Evolutionary conservation across 2,888 invertebrate genomes (phyloP).

Genomic region (Onthophagus sagittarius): DNA sequence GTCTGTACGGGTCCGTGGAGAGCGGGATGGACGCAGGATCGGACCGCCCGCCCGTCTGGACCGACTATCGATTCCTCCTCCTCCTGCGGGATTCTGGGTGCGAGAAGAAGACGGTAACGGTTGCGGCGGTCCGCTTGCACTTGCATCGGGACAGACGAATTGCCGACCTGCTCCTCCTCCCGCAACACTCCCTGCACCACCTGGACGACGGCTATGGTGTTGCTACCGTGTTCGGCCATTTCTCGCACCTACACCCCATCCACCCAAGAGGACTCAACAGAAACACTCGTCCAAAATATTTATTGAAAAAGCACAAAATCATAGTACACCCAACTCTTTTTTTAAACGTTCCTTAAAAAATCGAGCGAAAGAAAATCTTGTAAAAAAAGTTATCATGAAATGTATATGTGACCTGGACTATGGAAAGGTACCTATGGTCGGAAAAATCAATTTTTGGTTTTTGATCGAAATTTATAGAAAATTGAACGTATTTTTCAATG

Average conservation of each 20-base stretch:
- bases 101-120: conserved; percentile 18
- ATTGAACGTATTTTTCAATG: no score
- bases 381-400: no score
- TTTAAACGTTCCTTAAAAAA: no score
- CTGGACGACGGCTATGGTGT: not conserved
- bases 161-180: conserved; percentile 9
- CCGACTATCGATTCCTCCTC: conserved; percentile 21
- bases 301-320: no score
- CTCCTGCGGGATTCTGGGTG: conserved; percentile 18
- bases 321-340: no score
- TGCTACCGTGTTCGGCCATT: conserved; percentile 12
- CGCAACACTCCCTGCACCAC: conserved; percentile 6
- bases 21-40: conserved; percentile 46
- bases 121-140: conserved; percentile 16
- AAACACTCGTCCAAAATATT: not conserved
- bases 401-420: no score
- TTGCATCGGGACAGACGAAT: conserved; percentile 16
- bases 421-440: no score
- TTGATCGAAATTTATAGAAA: no score
- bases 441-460: no score
- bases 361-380: no score
- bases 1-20: conserved; percentile 36
- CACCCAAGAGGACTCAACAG: not conserved
- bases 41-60: conserved; percentile 39
- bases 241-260: not conserved